These are phyloP conservation scores for Drosophila pullipes DNA, from an alignment of 2,888 invertebrate species.

Conservation along the genomic window DNA sequence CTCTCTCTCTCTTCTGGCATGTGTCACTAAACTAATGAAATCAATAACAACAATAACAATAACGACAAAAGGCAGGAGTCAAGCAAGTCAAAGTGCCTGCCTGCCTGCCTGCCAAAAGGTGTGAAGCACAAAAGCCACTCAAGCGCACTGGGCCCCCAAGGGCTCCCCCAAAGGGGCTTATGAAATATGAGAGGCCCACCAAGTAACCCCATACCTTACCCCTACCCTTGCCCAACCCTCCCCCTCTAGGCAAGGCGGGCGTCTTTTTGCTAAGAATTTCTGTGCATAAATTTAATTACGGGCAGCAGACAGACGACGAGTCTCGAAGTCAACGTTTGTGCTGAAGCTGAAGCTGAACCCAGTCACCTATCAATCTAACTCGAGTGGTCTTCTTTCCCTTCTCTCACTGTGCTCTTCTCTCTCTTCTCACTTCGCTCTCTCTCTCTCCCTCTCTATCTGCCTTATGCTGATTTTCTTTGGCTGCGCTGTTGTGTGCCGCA, in stretches of 20 bases:
- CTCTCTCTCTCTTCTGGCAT: conserved; percentile 26
- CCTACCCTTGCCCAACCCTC: neutral
- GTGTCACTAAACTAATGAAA: conserved; percentile 82
- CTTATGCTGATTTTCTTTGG: conserved; percentile 60
- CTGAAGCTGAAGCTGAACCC: conserved; percentile 73
- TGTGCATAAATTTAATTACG: conserved; percentile 82
- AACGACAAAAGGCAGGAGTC: conserved; percentile 56
- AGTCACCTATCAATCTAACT: conserved; percentile 84
- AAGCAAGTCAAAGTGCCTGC: conserved; percentile 39
- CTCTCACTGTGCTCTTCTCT: conserved; percentile 18
- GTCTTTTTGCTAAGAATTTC: conserved; percentile 77
- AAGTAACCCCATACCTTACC: neutral
- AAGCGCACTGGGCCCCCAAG: conserved; percentile 60
- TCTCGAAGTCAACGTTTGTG: conserved; percentile 45
- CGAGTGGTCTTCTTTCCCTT: conserved; percentile 67
- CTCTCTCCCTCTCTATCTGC: conserved; percentile 33
- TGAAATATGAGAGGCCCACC: conserved; percentile 75
- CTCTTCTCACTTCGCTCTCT: neutral
- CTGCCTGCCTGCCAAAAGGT: conserved; percentile 63
- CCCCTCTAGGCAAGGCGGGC: conserved; percentile 9
- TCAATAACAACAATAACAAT: conserved; percentile 73
- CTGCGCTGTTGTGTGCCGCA: conserved; percentile 43
- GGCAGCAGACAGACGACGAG: conserved; percentile 49
- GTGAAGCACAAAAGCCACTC: conserved; percentile 81
- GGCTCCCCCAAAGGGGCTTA: conserved; percentile 50